Conservation (phyloP, 1,140 invertebrate genomes). For the Holotrichia oblita region DNA sequence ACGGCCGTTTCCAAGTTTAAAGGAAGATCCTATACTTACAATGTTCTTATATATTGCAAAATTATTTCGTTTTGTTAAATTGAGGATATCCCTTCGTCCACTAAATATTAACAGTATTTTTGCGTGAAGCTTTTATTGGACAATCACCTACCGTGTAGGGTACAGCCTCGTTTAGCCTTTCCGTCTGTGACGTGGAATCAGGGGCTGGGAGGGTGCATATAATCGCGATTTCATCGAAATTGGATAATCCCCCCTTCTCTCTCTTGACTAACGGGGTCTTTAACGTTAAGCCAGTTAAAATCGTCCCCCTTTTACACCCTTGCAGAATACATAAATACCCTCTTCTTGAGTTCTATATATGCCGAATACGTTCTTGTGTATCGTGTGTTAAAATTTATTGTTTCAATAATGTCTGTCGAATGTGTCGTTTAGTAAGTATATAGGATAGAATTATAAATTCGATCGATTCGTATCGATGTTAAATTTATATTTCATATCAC, state of each 20-base stretch:
- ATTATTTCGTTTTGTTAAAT: no score
- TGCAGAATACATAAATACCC: neutral
- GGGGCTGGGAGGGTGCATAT: constrained; percentile 32
- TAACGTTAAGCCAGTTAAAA: neutral
- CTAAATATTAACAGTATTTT: no score
- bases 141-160: constrained; percentile 18
- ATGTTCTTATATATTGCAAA: no score
- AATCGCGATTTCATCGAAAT: constrained; percentile 34
- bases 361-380: neutral
- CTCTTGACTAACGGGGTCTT: neutral
- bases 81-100: no score
- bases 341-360: neutral
- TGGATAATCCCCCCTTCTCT: constrained; percentile 16
- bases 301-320: neutral
- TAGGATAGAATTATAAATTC: no score
- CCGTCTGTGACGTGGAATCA: neutral
- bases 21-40: no score
- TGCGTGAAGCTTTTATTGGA: neutral
- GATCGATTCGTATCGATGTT: no score
- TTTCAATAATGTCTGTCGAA: neutral
- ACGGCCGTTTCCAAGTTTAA: no score
- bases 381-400: neutral
- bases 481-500: no score
- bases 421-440: neutral
- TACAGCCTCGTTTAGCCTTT: neutral